phyloP scores from a whole-genome alignment of 2,797 vertebrate species.

The Microcaecilia unicolor region DNA sequence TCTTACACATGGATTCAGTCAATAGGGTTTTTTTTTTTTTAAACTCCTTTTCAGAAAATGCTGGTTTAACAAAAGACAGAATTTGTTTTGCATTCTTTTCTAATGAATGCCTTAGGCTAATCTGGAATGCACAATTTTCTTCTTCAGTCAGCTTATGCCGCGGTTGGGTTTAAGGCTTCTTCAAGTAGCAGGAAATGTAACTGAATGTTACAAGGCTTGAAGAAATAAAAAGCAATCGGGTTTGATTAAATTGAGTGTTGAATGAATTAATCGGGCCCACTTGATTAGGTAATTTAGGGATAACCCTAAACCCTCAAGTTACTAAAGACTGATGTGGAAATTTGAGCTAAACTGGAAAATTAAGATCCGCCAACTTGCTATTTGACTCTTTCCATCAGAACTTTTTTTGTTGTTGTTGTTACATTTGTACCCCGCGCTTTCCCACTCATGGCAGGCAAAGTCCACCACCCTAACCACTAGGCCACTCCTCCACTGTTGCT shows the following conservation, averaged over 20 bases:
- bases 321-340: neutral
- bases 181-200: slow-evolving; percentile 4
- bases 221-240: slow-evolving; percentile 10
- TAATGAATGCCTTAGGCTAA: neutral
- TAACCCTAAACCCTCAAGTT: neutral
- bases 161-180: slow-evolving; percentile 5
- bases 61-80: neutral
- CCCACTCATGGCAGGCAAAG: no score
- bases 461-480: no score
- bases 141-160: neutral
- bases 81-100: slow-evolving; percentile 9
- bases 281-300: slow-evolving; percentile 1
- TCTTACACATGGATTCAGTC: neutral
- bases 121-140: neutral
- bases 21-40: no score
- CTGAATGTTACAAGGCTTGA: neutral
- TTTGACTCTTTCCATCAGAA: no score
- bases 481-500: no score
- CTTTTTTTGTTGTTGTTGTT: neutral
- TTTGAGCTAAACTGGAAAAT: neutral
- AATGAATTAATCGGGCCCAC: slow-evolving; percentile 1
- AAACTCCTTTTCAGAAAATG: slow-evolving; percentile 3
- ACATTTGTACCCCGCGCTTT: no score
- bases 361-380: neutral
- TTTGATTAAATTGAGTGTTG: slow-evolving; percentile 1